Evolutionary conservation across 2,113 vertebrate genomes (phyloP).

Genomic region (Scomber scombrus): DNA sequence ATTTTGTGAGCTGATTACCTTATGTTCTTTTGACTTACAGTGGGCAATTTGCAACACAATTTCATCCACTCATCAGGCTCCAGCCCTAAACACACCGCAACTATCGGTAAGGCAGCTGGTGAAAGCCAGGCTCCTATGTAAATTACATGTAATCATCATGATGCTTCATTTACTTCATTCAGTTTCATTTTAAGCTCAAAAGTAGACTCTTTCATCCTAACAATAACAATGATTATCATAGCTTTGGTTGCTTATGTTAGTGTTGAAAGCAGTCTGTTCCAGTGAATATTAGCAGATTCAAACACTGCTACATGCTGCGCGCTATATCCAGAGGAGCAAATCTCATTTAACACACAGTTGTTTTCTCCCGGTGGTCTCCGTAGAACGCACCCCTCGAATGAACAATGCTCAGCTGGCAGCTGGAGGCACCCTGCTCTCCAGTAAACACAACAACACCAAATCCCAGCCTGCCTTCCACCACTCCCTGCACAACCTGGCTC

Average conservation of each 20-base stretch:
- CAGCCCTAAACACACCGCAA: conserved; percentile 91
- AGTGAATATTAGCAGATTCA: conserved; percentile 59
- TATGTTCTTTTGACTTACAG: conserved; percentile 83
- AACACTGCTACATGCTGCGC: conserved; percentile 26
- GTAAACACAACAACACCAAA: conserved; percentile 90
- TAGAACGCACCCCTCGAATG: conserved; percentile 87
- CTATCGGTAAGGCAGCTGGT: conserved; percentile 86
- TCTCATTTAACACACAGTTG: conserved; percentile 72
- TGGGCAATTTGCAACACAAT: conserved; percentile 92
- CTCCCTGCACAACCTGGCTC: conserved; percentile 94
- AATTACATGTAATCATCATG: conserved; percentile 53
- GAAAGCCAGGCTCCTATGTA: conserved; percentile 48
- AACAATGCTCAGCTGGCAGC: conserved; percentile 88
- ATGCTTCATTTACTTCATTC: conserved; percentile 70
- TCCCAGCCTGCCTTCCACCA: conserved; percentile 90
- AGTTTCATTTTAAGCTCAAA: conserved; percentile 57
- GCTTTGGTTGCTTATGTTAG: conserved; percentile 49
- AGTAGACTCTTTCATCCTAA: conserved; percentile 56
- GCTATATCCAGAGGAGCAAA: conserved; percentile 69
- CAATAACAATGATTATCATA: conserved; percentile 68
- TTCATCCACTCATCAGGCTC: conserved; percentile 89
- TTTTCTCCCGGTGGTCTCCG: conserved; percentile 63
- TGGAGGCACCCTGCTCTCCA: conserved; percentile 87
- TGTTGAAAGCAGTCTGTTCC: conserved; percentile 44
- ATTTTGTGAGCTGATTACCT: conserved; percentile 64